These are phyloP conservation scores for Helicolenus hilgendorfi DNA, from an alignment of 2,797 vertebrate species.

Conservation along the genomic window DNA sequence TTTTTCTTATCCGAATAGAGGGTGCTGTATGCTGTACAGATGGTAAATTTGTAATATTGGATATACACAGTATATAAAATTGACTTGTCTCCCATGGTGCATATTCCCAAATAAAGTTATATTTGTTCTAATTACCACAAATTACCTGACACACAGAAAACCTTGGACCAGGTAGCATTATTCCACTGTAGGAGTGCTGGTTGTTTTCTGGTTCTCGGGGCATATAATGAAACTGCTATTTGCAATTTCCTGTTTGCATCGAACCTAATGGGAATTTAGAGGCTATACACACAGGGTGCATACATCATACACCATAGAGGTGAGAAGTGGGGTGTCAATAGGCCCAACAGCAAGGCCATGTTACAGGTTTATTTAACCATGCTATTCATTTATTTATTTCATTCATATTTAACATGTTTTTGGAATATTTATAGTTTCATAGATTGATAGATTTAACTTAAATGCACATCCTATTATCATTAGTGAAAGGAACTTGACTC, in stretches of 20 bases:
- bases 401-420: neutral
- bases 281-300: neutral
- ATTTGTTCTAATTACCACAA: neutral
- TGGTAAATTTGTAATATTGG: neutral
- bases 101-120: neutral
- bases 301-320: neutral
- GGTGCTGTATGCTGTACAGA: neutral
- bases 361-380: neutral
- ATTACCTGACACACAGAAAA: neutral
- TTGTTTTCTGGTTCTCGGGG: neutral
- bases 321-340: neutral
- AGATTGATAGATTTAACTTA: neutral
- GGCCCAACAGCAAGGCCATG: neutral
- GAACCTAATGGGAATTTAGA: neutral
- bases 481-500: constrained; percentile 25
- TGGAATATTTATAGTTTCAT: neutral
- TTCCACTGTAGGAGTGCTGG: neutral
- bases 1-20: neutral
- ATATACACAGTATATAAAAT: neutral
- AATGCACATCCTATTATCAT: neutral
- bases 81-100: neutral
- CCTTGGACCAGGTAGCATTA: neutral
- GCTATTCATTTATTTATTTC: neutral
- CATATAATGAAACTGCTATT: neutral
- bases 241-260: neutral